phyloP scores from a whole-genome alignment of 2,888 invertebrate genomes.

The Trichopoda pennipes region DNA sequence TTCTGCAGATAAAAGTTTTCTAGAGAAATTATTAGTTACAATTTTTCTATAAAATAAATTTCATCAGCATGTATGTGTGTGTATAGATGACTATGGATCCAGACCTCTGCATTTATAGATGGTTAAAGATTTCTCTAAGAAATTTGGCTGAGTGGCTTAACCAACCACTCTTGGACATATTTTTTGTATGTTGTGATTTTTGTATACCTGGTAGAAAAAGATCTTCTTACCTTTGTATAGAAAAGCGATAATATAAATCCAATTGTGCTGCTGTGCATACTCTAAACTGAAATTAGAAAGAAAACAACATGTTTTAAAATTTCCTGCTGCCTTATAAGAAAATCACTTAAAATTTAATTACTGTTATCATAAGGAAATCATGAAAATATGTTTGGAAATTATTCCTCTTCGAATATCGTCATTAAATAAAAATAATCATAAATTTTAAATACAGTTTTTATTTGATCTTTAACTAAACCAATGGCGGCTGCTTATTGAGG shows the following conservation, averaged over 20 bases:
- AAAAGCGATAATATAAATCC: too few relatives aligned
- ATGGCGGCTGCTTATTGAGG: constrained; percentile 13
- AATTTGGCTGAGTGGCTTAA: constrained; percentile 55
- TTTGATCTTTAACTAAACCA: neutral
- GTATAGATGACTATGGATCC: too few relatives aligned
- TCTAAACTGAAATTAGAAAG: too few relatives aligned
- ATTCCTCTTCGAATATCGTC: neutral
- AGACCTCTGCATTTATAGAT: too few relatives aligned
- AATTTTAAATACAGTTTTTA: constrained; percentile 21
- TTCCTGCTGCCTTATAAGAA: too few relatives aligned
- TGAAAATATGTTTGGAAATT: neutral
- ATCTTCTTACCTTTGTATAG: neutral
- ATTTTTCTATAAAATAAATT: too few relatives aligned
- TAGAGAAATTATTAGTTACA: too few relatives aligned
- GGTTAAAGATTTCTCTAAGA: constrained; percentile 60
- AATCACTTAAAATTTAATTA: too few relatives aligned
- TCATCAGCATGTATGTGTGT: too few relatives aligned
- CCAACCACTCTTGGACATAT: neutral
- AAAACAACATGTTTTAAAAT: too few relatives aligned
- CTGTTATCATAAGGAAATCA: neutral
- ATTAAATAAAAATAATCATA: constrained; percentile 29
- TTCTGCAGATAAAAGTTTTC: too few relatives aligned
- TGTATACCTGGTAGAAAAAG: neutral
- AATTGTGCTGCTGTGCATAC: too few relatives aligned
- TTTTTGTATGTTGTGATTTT: neutral